Evolutionary conservation across 2,888 invertebrate genomes (phyloP).

Genomic region (Hylaea fasciaria): DNA sequence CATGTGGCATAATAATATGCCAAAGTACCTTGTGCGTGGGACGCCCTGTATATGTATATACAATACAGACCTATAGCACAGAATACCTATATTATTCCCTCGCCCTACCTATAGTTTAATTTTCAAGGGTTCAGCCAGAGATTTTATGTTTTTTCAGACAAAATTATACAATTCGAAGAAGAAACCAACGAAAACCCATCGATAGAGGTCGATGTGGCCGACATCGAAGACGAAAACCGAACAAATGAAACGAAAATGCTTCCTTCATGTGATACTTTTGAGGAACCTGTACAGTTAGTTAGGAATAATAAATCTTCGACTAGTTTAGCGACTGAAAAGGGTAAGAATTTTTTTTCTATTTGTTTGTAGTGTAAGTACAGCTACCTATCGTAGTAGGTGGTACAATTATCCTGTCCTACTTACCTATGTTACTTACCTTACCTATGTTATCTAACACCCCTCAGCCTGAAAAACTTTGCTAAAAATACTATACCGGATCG

Average conservation of each 20-base stretch:
- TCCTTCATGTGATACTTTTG: slow-evolving; percentile 73
- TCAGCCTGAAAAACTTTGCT: too few species aligned
- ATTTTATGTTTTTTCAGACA: slow-evolving; percentile 56
- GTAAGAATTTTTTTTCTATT: slow-evolving; percentile 42
- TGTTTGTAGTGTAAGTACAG: neutral
- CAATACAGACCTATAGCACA: too few species aligned
- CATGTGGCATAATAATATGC: too few species aligned
- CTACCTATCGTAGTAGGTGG: too few species aligned
- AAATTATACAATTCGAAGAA: slow-evolving; percentile 57
- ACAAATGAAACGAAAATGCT: slow-evolving; percentile 63
- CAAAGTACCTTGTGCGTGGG: too few species aligned
- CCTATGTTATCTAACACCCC: too few species aligned
- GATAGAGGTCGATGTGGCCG: slow-evolving; percentile 33
- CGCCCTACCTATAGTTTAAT: too few species aligned
- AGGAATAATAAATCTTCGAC: slow-evolving; percentile 62
- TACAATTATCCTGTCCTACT: too few species aligned
- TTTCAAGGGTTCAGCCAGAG: neutral
- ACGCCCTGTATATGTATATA: too few species aligned
- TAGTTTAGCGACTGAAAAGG: slow-evolving; percentile 56
- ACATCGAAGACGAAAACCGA: slow-evolving; percentile 48
- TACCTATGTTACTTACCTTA: too few species aligned
- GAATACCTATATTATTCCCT: too few species aligned
- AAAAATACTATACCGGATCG: too few species aligned
- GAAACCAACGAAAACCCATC: slow-evolving; percentile 37
- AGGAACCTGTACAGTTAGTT: slow-evolving; percentile 68